Evolutionary conservation across 1,140 invertebrate species (phyloP).

Genomic region (Neodiprion virginianus): DNA sequence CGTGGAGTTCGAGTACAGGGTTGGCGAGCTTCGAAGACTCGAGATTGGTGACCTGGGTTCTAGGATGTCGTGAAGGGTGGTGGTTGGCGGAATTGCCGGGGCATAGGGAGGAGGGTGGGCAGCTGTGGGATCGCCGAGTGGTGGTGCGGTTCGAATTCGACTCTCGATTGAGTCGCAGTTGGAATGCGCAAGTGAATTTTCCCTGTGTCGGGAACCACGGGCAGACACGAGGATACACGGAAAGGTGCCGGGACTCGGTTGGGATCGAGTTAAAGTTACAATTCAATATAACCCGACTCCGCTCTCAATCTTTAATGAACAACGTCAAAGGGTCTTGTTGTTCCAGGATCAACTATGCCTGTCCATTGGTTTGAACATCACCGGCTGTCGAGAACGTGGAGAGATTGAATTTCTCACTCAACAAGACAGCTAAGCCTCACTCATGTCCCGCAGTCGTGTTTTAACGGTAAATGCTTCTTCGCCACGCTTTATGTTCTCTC

Average conservation of each 20-base stretch:
- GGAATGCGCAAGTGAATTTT: conserved; percentile 7
- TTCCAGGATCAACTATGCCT: not conserved
- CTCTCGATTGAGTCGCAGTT: conserved; percentile 6
- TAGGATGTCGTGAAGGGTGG: not conserved
- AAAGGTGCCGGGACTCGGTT: not conserved
- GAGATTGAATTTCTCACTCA: no score
- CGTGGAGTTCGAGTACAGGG: not conserved
- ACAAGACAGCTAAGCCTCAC: no score
- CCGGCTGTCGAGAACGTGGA: no score
- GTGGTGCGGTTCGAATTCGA: not conserved
- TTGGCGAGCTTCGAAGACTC: not conserved
- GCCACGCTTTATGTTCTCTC: not conserved
- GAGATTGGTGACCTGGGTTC: not conserved
- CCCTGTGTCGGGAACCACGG: not conserved
- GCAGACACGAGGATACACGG: not conserved
- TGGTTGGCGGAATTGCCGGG: not conserved
- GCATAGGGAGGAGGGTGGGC: not conserved
- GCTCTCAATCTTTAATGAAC: not conserved
- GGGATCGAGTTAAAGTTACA: not conserved
- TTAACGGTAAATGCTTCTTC: no score
- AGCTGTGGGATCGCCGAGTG: not conserved
- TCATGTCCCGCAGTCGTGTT: no score
- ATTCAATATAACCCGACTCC: not conserved
- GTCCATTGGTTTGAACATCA: no score
- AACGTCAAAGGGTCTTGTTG: not conserved